Evolutionary conservation across 1,140 invertebrate species (phyloP).

Genomic region (Caenorhabditis remanei): DNA sequence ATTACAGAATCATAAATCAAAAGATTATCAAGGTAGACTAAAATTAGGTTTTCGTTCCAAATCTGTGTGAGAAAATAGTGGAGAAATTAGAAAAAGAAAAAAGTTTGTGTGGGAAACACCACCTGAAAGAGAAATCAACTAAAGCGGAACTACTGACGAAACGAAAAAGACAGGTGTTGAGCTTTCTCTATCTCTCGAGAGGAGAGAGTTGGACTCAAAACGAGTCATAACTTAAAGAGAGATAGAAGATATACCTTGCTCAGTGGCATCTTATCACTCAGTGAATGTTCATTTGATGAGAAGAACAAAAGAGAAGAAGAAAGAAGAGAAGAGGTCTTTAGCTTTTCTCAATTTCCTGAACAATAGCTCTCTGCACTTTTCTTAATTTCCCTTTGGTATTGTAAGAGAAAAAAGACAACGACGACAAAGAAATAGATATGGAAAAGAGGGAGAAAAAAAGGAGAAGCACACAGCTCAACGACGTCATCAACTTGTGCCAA

Average conservation of each 20-base stretch:
- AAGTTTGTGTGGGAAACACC: not conserved
- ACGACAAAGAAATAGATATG: not conserved
- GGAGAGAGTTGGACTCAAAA: not conserved
- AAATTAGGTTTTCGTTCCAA: not conserved
- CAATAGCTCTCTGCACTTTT: not conserved
- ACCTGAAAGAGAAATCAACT: not conserved
- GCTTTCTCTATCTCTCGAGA: not conserved
- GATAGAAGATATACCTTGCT: slow-evolving; percentile 1
- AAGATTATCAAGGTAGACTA: not conserved
- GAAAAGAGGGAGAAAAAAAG: not conserved
- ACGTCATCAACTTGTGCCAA: slow-evolving; percentile 52
- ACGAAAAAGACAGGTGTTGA: not conserved
- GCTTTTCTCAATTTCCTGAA: not conserved
- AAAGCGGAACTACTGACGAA: slow-evolving; percentile 8
- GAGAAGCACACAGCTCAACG: slow-evolving; percentile 20
- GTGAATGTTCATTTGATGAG: slow-evolving; percentile 19
- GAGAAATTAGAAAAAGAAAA: not conserved
- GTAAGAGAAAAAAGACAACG: not conserved
- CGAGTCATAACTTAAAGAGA: slow-evolving; percentile 23
- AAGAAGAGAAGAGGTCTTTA: not conserved
- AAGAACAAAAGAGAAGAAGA: slow-evolving; percentile 2
- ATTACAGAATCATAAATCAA: not conserved
- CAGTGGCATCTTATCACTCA: slow-evolving; percentile 44
- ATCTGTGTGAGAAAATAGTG: not conserved
- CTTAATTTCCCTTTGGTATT: slow-evolving; percentile 3